Conservation (phyloP, 2,797 vertebrate genomes). For the Cebuella pygmaea region DNA sequence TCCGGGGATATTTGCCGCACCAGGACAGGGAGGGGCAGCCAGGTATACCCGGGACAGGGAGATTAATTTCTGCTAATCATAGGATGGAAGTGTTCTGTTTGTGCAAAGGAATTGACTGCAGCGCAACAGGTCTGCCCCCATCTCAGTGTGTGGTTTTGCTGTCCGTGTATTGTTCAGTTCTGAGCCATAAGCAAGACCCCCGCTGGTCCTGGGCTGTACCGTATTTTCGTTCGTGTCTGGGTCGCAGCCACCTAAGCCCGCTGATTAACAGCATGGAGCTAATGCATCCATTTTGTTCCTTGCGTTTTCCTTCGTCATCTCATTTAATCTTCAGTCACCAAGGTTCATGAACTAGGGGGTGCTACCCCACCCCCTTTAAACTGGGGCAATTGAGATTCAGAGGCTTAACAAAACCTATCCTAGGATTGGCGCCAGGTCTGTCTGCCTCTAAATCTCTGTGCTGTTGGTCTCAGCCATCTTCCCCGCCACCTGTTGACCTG, state of each 20-base stretch:
- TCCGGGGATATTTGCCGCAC: fast-evolving
- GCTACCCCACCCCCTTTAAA: neutral
- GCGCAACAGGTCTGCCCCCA: fast-evolving
- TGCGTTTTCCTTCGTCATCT: neutral
- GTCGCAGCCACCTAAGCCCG: neutral
- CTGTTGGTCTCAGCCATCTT: neutral
- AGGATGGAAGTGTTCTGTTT: neutral
- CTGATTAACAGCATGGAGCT: neutral
- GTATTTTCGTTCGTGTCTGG: neutral
- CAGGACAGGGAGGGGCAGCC: neutral
- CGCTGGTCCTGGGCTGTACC: neutral
- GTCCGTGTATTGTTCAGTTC: neutral
- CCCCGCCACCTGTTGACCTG: neutral
- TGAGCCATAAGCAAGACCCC: neutral
- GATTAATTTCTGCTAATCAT: neutral
- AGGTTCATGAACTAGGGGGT: neutral
- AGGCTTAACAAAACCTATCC: neutral
- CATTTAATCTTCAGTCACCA: neutral
- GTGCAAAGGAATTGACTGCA: neutral
- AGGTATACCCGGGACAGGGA: neutral
- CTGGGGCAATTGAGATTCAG: neutral
- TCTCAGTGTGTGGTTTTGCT: neutral
- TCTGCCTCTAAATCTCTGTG: neutral
- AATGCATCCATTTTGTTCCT: neutral
- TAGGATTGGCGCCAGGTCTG: neutral